A percentile compares a stretch with the other conserved stretches of the same genome.
Conservation (phyloP, 2,113 vertebrate genomes). For the Menidia beryllina region DNA sequence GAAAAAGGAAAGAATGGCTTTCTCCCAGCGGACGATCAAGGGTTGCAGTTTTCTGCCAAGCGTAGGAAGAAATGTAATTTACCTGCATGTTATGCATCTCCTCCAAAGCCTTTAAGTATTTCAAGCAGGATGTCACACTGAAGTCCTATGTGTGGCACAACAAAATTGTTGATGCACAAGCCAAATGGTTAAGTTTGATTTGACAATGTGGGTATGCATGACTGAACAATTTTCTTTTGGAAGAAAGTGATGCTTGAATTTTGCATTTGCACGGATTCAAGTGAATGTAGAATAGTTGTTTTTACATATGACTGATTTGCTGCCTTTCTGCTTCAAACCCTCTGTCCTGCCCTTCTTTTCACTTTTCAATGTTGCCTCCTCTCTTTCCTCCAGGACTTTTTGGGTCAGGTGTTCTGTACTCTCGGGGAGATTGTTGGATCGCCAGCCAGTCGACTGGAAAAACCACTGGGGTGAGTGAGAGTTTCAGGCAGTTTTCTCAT, state of each 20-base stretch:
- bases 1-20: too few relatives aligned
- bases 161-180: not conserved
- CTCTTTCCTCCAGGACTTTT: slow-evolving; percentile 87
- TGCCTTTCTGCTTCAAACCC: slow-evolving; percentile 4
- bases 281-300: not conserved
- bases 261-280: slow-evolving; percentile 4
- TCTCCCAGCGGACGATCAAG: not conserved
- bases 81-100: not conserved
- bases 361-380: not conserved
- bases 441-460: slow-evolving; percentile 92
- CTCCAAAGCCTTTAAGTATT: not conserved
- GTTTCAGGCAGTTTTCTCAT: slow-evolving; percentile 22
- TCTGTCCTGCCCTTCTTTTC: not conserved
- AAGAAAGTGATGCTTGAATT: slow-evolving; percentile 12
- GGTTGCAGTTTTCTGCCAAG: not conserved
- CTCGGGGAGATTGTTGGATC: slow-evolving; percentile 96
- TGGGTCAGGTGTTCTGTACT: slow-evolving; percentile 95
- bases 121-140: not conserved
- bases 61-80: not conserved
- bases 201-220: slow-evolving; percentile 7
- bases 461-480: slow-evolving; percentile 90
- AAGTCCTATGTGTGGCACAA: not conserved
- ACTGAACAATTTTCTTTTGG: not conserved
- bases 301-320: not conserved
- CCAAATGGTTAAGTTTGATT: slow-evolving; percentile 1